phyloP scores from a whole-genome alignment of 2,113 vertebrate species.

The Chaetodon trifascialis region DNA sequence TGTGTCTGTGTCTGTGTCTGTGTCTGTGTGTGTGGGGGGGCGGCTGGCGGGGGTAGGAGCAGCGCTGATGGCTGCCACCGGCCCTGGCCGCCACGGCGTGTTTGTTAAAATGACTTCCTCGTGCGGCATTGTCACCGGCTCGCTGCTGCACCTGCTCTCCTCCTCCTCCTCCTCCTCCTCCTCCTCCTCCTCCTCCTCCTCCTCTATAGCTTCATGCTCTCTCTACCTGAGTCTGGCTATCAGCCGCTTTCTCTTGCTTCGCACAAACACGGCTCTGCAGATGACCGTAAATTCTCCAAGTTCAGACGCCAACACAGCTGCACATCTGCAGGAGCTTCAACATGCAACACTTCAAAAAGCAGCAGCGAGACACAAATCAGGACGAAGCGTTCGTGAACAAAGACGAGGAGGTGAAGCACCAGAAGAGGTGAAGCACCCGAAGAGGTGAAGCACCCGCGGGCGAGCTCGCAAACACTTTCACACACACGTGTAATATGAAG shows the following conservation, averaged over 20 bases:
- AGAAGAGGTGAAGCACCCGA: no score
- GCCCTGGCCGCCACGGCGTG: constrained; percentile 65
- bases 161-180: constrained; percentile 50
- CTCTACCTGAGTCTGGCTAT: constrained; percentile 11
- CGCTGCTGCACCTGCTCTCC: constrained; percentile 68
- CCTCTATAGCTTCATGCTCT: constrained; percentile 19
- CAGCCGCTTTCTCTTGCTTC: constrained; percentile 26
- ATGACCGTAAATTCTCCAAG: constrained; percentile 36
- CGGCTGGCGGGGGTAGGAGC: constrained; percentile 32
- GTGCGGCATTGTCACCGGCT: constrained; percentile 68
- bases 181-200: constrained; percentile 38
- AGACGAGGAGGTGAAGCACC: constrained; percentile 26
- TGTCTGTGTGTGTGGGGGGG: constrained; percentile 2
- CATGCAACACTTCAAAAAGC: not conserved
- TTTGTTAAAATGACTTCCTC: constrained; percentile 79
- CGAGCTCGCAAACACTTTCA: constrained; percentile 25
- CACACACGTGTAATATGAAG: constrained; percentile 29
- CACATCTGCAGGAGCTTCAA: constrained; percentile 32
- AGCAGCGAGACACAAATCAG: constrained; percentile 16
- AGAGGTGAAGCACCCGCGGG: not conserved
- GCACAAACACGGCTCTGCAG: constrained; percentile 24
- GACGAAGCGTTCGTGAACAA: constrained; percentile 15
- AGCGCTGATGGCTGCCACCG: constrained; percentile 68
- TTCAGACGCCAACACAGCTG: constrained; percentile 25
- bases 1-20: not conserved